These are phyloP conservation scores for Hermodice carunculata DNA, from an alignment of 2,888 invertebrate species.

Conservation along the genomic window DNA sequence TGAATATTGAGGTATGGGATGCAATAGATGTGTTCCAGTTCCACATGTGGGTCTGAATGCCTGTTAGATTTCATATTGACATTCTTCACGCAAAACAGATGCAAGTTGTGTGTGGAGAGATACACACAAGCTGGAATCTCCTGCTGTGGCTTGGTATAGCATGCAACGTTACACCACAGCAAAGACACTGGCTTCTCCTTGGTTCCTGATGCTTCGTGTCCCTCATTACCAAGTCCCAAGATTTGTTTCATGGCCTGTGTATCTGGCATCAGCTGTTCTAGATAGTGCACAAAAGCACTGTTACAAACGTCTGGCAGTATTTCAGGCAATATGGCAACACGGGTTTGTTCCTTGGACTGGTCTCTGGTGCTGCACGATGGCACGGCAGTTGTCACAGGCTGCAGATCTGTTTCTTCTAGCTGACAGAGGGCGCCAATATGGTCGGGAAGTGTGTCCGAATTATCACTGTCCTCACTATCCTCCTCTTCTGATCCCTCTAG, in stretches of 20 bases:
- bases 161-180: constrained; percentile 60
- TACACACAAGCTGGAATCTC: constrained; percentile 53
- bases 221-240: constrained; percentile 16
- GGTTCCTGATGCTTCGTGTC: constrained; percentile 1
- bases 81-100: constrained; percentile 35
- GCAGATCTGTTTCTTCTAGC: no score
- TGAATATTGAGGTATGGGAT: constrained; percentile 62
- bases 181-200: constrained; percentile 48
- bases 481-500: no score
- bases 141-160: constrained; percentile 36
- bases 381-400: no score
- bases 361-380: constrained; percentile 3
- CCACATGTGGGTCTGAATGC: constrained; percentile 51
- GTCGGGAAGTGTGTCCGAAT: no score
- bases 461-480: no score
- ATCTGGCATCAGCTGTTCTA: constrained; percentile 31
- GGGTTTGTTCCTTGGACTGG: no score
- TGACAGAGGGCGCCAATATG: no score
- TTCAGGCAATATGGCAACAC: constrained; percentile 39
- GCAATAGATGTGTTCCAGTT: constrained; percentile 57
- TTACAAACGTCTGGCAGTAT: constrained; percentile 37
- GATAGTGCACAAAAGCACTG: constrained; percentile 23
- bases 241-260: not conserved
- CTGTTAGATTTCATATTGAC: constrained; percentile 41
- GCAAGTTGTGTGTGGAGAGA: constrained; percentile 40